Evolutionary conservation across 2,888 invertebrate species (phyloP).

Genomic region (Psylliodes chrysocephalus): DNA sequence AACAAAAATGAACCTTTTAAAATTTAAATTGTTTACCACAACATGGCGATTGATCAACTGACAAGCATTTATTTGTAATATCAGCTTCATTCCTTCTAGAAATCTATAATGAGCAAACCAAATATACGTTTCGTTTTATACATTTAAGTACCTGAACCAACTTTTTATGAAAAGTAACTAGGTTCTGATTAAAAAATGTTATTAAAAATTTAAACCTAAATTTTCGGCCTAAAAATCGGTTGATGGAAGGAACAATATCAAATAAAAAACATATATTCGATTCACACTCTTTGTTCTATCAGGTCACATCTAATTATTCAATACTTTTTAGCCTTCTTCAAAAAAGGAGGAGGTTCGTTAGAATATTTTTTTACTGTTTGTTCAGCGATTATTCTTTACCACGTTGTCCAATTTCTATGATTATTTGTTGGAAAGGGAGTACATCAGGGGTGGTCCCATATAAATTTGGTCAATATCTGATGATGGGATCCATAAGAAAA

Average conservation of each 20-base stretch:
- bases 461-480: too few species aligned
- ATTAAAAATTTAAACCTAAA: constrained; percentile 20
- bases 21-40: neutral
- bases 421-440: too few species aligned
- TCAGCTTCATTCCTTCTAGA: neutral
- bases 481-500: too few species aligned
- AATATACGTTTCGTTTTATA: neutral
- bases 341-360: too few species aligned
- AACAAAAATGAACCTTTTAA: too few species aligned
- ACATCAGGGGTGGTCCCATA: too few species aligned
- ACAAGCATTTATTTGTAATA: neutral
- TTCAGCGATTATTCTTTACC: too few species aligned
- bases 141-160: neutral
- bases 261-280: neutral
- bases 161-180: constrained; percentile 18
- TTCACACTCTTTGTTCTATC: neutral
- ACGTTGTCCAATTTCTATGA: too few species aligned
- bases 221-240: neutral
- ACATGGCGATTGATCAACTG: neutral
- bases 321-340: neutral
- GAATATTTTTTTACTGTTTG: too few species aligned
- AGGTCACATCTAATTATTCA: neutral
- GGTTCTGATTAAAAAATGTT: constrained; percentile 22
- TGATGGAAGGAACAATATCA: neutral
- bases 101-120: neutral